These are phyloP conservation scores for Palythoa caribaeorum DNA, from an alignment of 92 coral and sea anemone genomes.

Conservation along the genomic window DNA sequence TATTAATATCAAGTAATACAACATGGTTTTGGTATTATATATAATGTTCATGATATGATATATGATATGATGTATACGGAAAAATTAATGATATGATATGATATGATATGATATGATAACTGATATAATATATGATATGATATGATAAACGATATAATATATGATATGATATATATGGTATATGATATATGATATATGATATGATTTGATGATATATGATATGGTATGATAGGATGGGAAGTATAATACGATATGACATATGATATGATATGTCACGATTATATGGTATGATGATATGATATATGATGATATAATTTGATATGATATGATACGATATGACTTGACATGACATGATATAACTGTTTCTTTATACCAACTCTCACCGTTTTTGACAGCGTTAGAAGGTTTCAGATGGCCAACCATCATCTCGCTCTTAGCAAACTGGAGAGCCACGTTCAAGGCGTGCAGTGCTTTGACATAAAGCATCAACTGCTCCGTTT, in stretches of 20 bases:
- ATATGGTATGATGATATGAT: background rate
- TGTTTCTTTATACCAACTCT: background rate
- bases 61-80: no score
- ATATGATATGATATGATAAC: no score
- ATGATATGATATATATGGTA: background rate
- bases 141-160: no score
- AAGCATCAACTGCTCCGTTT: constrained; percentile 91
- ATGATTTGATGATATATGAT: background rate
- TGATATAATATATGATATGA: no score
- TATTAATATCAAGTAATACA: no score
- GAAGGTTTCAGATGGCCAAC: constrained; percentile 89
- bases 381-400: constrained; percentile 91
- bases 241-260: background rate
- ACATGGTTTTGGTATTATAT: no score
- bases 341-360: background rate
- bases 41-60: no score
- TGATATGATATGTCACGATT: background rate
- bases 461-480: constrained; percentile 88
- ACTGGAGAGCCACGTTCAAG: constrained; percentile 78
- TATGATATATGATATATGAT: background rate
- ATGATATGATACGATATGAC: background rate
- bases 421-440: constrained; percentile 84
- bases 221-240: background rate
- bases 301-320: background rate
- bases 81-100: no score